Evolutionary conservation across 2,113 vertebrate species (phyloP), one percentile per base, ranked within the genome.

Genomic region (Ptilorrhoa leucosticta): DNA sequence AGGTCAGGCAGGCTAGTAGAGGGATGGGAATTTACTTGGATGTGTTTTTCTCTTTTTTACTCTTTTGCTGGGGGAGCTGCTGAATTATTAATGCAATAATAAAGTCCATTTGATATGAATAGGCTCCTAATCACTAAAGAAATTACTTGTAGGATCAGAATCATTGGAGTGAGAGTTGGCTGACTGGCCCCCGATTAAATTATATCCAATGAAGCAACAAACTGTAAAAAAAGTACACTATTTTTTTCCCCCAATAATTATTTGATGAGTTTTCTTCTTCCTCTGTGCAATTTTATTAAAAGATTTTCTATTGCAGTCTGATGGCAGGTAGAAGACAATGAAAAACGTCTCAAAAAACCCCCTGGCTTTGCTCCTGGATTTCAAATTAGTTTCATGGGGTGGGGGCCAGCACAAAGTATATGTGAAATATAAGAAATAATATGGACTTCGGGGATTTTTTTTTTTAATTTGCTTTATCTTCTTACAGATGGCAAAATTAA

Each of bases 41-140:
- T 54, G 5, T 64, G 35, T 13, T 91, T 92, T 82, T 42, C 22
- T 84, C 8, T 7, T 53, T 80, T 82, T 57, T 54, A 22, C 11
- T 73, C 22, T 63, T 66, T 85, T 88, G 17, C 53, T 65, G 7
- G 85, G 31, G 40, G 50, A 90, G 50, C 23, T 92, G 66, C 58
- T 95, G 75, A 90, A 77, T 85, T 92, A 77, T 88, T 92, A 69
- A 83, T 69, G 23, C 35, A 93, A 66, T 93, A 89, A 84, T 89
- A 87, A 83, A 83, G 42, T 45, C 58, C 22, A 86, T 93, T 88
- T 85, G 48, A 65, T 88, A 88, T 65, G 31, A 83, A 87, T 65
- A 80, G 57, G 58, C 18, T 79, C 40, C 37, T 85, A 85, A 77
- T 85, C 48, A 58, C 85, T 50, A 65, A 90, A 92, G 48, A 80